Conservation (phyloP, 2,797 vertebrate genomes). For the Prunella strophiata region DNA sequence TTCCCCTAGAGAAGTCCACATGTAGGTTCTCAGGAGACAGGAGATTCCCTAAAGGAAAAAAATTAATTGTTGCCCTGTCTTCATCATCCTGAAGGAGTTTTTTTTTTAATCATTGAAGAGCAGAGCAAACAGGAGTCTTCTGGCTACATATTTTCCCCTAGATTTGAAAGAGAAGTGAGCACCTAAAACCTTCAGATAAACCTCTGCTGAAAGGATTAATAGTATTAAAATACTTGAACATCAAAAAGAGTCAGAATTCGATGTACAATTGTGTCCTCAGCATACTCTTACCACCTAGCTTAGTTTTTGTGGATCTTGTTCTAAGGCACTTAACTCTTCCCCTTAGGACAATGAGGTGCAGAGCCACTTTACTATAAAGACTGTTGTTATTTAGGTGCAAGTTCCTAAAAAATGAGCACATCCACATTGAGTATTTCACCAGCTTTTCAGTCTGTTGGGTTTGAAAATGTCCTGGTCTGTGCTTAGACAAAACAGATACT, state of each 20-base stretch:
- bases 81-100: not conserved
- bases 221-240: not conserved
- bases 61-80: not conserved
- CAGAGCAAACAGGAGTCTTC: not conserved
- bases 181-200: not conserved
- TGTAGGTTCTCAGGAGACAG: not conserved
- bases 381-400: not conserved
- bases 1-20: not conserved
- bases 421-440: not conserved
- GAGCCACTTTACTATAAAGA: not conserved
- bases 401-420: not conserved
- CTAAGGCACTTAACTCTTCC: not conserved
- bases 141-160: not conserved
- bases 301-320: not conserved
- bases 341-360: not conserved
- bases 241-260: not conserved
- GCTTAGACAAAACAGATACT: not conserved
- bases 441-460: not conserved
- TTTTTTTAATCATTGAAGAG: not conserved
- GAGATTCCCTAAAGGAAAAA: not conserved
- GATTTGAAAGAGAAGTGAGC: not conserved
- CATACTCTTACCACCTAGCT: not conserved
- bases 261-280: not conserved
- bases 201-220: not conserved
- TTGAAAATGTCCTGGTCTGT: not conserved